Base-by-base conservation (phyloP, 2,888 invertebrate species). In the Luperina nickerlii region DNA sequence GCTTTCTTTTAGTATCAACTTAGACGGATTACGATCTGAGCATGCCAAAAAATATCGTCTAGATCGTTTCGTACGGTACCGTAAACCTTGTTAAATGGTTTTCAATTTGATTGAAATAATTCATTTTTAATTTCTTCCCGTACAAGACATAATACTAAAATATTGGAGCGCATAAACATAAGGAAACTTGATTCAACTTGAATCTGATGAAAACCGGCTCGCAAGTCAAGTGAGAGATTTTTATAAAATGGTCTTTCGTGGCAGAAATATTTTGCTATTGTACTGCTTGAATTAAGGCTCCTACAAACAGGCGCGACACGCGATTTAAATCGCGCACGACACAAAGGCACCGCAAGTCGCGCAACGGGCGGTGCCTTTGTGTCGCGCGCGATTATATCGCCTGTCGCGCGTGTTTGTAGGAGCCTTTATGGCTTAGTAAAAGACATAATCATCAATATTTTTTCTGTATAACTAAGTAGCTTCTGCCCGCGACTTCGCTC, bases 1-100 rank as follows among this genome's bases (percentile, higher is more conserved):
- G n/a, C 20, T 57, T 66, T 66, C 32, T 57, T 57, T 57, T 48
- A 79, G 45, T n/a, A 45, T 79, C 45, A n/a, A 11, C n/a, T 38
- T 18, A 32, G 42, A 79, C 0, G 45, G n/a, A 66, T 54, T 79
- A 32, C 38, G 18, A 57, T 18, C 24, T 27, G 11, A 45, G 27
- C 18, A 3, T 67, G 38, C 9, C 27, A 51, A 42, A 76, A 79
- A 80, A 42, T 38, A 27, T 68, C 27, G 0, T 79, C 38, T 20
- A 66, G 3, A 45, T 57, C 38, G 32, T 15, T 20, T n/a, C 1
- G 38, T n/a, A 38, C 2, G 4, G 8, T 48, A 27, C 15, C 18
- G 15, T n/a, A 20, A 18, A 67, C 5, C 11, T 67, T 48, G 13
- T 60, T 48, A 48, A 13, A n/a, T 20, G 7, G 4, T 45, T 32